A percentile compares a stretch with the other conserved stretches of the same genome.
Conservation (phyloP, 2,113 vertebrate species). For the Oncorhynchus masou region DNA sequence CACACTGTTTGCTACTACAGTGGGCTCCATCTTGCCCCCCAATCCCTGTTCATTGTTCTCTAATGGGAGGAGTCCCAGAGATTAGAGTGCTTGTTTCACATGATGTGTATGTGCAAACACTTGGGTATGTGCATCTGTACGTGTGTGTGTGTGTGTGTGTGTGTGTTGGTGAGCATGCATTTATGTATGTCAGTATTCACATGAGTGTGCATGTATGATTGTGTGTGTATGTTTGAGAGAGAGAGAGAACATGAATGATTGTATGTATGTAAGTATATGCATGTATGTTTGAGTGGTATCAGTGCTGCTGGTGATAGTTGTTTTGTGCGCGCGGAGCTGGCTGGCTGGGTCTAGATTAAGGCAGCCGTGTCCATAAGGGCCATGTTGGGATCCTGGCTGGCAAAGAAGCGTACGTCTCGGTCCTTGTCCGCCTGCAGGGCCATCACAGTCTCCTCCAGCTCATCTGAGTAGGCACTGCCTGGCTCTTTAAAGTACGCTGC, state of each 20-base stretch:
- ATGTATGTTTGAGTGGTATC: neutral
- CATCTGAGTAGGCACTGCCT: slow-evolving; percentile 83
- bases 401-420: slow-evolving; percentile 87
- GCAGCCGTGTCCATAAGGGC: slow-evolving; percentile 66
- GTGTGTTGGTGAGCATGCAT: slow-evolving; percentile 32
- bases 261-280: neutral
- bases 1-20: too few species aligned
- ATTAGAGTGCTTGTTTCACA: too few species aligned
- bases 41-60: too few species aligned
- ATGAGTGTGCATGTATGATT: slow-evolving; percentile 1
- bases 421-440: slow-evolving; percentile 85
- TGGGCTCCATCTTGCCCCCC: too few species aligned
- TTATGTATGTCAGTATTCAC: slow-evolving; percentile 2
- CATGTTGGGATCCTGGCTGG: slow-evolving; percentile 78
- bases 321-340: neutral
- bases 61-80: too few species aligned
- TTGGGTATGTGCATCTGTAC: neutral
- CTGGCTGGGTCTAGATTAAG: slow-evolving; percentile 60
- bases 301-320: slow-evolving; percentile 65
- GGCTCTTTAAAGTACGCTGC: slow-evolving; percentile 87
- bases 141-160: slow-evolving; percentile 29
- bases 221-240: slow-evolving; percentile 10
- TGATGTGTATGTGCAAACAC: too few species aligned
- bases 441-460: slow-evolving; percentile 82
- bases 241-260: slow-evolving; percentile 2